phyloP scores from a whole-genome alignment of 1,140 invertebrate genomes.

The Scaptomyza pallida region DNA sequence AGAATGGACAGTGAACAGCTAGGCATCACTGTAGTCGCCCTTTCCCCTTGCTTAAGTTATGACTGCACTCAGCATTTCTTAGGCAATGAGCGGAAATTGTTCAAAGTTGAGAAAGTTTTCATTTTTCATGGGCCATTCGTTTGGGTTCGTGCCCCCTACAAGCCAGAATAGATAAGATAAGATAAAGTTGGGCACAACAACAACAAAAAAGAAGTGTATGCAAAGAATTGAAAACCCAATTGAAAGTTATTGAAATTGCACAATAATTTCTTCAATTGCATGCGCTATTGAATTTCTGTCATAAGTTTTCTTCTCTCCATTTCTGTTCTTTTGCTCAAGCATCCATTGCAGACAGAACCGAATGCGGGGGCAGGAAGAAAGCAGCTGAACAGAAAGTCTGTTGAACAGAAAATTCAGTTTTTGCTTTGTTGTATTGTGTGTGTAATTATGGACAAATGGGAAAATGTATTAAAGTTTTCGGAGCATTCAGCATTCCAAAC shows the following conservation, averaged over 20 bases:
- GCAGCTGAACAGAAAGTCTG: background rate
- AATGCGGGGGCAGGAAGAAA: background rate
- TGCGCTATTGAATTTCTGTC: slow-evolving; percentile 80
- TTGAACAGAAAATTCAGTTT: slow-evolving; percentile 7
- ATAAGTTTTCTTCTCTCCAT: slow-evolving; percentile 52
- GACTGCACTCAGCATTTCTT: slow-evolving; percentile 40
- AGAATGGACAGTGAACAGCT: no score
- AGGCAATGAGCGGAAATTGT: slow-evolving; percentile 60
- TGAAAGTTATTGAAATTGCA: slow-evolving; percentile 83
- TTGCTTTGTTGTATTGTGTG: slow-evolving; percentile 35
- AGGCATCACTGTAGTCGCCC: slow-evolving; percentile 5
- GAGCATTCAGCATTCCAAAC: slow-evolving; percentile 28
- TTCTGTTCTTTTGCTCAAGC: slow-evolving; percentile 9
- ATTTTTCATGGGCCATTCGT: slow-evolving; percentile 59
- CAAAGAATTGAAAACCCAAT: slow-evolving; percentile 81
- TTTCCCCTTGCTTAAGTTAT: slow-evolving; percentile 10
- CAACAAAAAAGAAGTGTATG: slow-evolving; percentile 58
- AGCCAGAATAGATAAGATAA: slow-evolving; percentile 67
- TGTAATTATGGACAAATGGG: slow-evolving; percentile 42
- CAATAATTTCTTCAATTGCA: slow-evolving; percentile 82
- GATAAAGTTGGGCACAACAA: slow-evolving; percentile 37
- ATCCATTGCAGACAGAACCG: slow-evolving; percentile 1
- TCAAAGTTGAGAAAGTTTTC: slow-evolving; percentile 64
- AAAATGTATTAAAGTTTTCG: slow-evolving; percentile 39
- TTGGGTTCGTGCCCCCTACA: slow-evolving; percentile 13